Evolutionary conservation across 1,140 invertebrate species (phyloP), one percentile per base, ranked within the genome.

Genomic region (Apis dorsata): DNA sequence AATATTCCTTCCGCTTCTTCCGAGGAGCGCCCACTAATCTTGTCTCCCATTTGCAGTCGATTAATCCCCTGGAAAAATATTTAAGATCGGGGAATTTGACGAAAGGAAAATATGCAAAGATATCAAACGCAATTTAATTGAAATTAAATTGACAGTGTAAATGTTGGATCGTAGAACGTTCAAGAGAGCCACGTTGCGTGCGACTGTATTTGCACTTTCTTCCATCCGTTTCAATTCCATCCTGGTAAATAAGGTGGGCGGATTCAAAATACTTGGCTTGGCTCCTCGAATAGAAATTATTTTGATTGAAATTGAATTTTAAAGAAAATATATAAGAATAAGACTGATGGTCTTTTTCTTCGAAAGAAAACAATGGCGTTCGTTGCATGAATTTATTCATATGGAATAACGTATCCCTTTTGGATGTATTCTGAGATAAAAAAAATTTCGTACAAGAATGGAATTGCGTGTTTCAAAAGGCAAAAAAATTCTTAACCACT

Each of bases 21-120:
- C 75, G 62, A 62, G 60, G 19, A 15, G 9, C 72, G 72, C 79
- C 86, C 49, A 74, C 76, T 21, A 93, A 65, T 57, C 79, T 86
- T 28, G 89, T 90, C 73, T 89, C 79, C 93, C 94, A 94, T 19
- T 89, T 78, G 76, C 92, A 93, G 55, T 90, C 78, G 1, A 94
- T 87, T n/a, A 90, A 84, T 17, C 94, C 92, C n/a, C 94, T 94
- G 53, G 53, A 79, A 84, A 72, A 74, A 69, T 3, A 62, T 68
- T 79, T 60, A 3, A 70, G 2, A 4, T n/a, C 34, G 34, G 28
- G 9, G 12, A 15, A 11, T 49, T 69, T 12, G 19, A 49, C 1
- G 10, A 51, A 15, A 51, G 1, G 12, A 2, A 7, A 68, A 44
- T 44, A 68, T 21, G 10, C 44, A n/a, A 69, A 12, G 21, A 12